Conservation (phyloP, 1,140 invertebrate species). For the Drosophila guanche region DNA sequence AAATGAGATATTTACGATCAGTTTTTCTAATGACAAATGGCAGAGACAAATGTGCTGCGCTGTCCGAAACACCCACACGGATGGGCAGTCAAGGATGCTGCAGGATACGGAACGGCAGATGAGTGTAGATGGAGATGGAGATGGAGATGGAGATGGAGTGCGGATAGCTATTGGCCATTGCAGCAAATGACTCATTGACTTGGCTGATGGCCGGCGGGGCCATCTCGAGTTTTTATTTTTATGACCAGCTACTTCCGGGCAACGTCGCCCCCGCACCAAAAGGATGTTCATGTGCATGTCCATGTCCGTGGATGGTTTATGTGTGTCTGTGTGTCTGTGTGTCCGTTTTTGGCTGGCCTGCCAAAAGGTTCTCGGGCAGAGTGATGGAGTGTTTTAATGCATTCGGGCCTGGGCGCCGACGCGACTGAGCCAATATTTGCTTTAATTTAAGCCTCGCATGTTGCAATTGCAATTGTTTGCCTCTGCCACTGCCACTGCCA, state of each 20-base stretch:
- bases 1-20: slow-evolving; percentile 75
- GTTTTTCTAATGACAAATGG: slow-evolving; percentile 72
- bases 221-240: slow-evolving; percentile 81
- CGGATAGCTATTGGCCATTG: slow-evolving; percentile 44
- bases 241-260: slow-evolving; percentile 77
- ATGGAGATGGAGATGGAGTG: background rate
- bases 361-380: slow-evolving; percentile 61
- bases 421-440: slow-evolving; percentile 76
- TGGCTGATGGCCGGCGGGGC: slow-evolving; percentile 62
- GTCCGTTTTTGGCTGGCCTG: slow-evolving; percentile 44
- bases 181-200: slow-evolving; percentile 79
- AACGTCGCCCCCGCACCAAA: slow-evolving; percentile 38
- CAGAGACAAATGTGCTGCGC: slow-evolving; percentile 71
- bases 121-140: slow-evolving; percentile 2
- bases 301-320: background rate
- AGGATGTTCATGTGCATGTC: background rate
- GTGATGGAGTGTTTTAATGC: slow-evolving; percentile 79
- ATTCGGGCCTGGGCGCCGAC: slow-evolving; percentile 56
- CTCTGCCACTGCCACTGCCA: slow-evolving; percentile 12
- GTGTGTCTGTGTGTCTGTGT: slow-evolving; percentile 11
- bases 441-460: slow-evolving; percentile 79
- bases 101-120: background rate
- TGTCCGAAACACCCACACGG: slow-evolving; percentile 49
- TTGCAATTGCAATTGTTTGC: slow-evolving; percentile 63
- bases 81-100: slow-evolving; percentile 19